Evolutionary conservation across 2,113 vertebrate species (phyloP), one percentile per base, ranked within the genome.

Genomic region (Danio rerio): DNA sequence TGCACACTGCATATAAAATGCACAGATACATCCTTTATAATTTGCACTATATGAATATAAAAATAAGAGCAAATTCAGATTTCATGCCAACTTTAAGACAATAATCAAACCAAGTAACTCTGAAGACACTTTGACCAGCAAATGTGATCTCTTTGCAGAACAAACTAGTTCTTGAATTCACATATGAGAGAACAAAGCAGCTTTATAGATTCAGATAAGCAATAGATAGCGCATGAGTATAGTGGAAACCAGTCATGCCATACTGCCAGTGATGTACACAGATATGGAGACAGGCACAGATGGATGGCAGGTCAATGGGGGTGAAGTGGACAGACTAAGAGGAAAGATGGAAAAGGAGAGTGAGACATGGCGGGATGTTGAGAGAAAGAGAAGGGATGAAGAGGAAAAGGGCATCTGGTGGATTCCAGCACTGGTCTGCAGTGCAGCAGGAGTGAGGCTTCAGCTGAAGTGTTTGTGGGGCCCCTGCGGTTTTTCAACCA

Each of bases 401-500:
- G 75, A 74, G 58, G 31, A 47, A 65, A 79, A 78, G 80, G 78
- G 78, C 82, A 87, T 88, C 85, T 88, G 86, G 86, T 85, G 66
- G 86, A 89, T 90, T 87, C 83, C 76, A 78, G 84, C 16, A 53
- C 86, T 84, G 83, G 76, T 85, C 82, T 89, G 80, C 76, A 76
- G 70, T 87, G 77, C 84, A 76, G 87, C 79, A 81, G 87, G 88
- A 92, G 86, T 87, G 80, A 84, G 90, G 75, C 86, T 87, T 77
- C 79, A 87, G 86, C 89, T 85, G 56, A 87, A 90, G 90, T 90
- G 88, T 93, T 92, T 92, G 89, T 92, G 88, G 88, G 91, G 85
- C 91, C 90, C 91, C 87, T 91, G 92, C 88, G 92, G 93, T 87
- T 93, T 92, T 92, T 90, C 91, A 93, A 88, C 84, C 90, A 91